These are phyloP conservation scores for Platanista minor DNA, from an alignment of 2,113 vertebrate species.

Conservation along the genomic window DNA sequence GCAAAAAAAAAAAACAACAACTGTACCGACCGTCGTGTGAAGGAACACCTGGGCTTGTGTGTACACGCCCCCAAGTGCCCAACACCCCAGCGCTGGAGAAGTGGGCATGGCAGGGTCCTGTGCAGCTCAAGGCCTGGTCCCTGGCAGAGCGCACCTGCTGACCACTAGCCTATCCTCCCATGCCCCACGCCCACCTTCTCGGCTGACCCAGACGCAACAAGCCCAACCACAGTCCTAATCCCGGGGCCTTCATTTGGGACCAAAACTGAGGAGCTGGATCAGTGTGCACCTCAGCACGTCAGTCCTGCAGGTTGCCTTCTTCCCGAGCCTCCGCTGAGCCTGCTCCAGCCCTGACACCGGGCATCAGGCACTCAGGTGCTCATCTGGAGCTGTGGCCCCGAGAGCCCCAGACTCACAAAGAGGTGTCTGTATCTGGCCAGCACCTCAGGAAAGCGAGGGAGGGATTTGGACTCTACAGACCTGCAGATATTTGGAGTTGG, in stretches of 20 bases:
- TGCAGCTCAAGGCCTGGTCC: background rate
- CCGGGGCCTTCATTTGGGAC: background rate
- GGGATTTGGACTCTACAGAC: background rate
- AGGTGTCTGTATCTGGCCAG: background rate
- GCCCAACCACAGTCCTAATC: background rate
- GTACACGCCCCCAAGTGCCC: background rate
- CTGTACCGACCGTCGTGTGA: rapidly evolving
- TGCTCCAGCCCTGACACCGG: background rate
- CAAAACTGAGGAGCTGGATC: background rate
- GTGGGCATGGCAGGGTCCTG: background rate
- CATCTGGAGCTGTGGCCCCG: rapidly evolving
- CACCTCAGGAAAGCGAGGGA: background rate
- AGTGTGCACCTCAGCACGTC: background rate
- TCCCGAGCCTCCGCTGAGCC: rapidly evolving
- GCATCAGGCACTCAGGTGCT: background rate
- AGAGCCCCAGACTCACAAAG: background rate
- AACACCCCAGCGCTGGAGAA: background rate
- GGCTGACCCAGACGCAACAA: background rate
- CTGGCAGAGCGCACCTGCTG: background rate
- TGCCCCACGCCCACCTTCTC: background rate
- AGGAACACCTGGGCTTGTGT: rapidly evolving
- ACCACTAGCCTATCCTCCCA: background rate
- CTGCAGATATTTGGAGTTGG: no score
- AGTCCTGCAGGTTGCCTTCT: rapidly evolving
- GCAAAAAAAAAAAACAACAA: no score